Evolutionary conservation across 2,113 vertebrate genomes (phyloP).

Genomic region (Columbina picui): DNA sequence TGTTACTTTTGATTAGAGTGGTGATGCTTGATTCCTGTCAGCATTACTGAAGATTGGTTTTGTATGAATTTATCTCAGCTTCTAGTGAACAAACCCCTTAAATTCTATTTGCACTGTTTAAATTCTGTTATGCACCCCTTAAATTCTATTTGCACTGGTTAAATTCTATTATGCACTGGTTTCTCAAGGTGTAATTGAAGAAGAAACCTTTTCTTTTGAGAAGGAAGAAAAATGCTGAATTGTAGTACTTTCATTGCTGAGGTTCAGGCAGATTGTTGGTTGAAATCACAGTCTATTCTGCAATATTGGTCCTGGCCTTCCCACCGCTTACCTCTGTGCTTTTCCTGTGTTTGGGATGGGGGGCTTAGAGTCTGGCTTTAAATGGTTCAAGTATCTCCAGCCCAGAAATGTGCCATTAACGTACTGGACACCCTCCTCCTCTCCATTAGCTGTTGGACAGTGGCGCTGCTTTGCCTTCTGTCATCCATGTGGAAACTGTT

Average conservation of each 20-base stretch:
- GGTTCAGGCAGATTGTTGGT: background rate
- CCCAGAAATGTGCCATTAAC: background rate
- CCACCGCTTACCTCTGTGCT: background rate
- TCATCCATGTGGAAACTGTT: background rate
- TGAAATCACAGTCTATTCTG: background rate
- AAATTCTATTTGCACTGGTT: background rate
- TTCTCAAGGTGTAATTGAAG: background rate
- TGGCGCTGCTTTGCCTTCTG: background rate
- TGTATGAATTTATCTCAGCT: background rate
- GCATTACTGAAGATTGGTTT: background rate
- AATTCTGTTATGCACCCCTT: no score
- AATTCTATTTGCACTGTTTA: background rate
- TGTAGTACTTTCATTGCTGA: background rate
- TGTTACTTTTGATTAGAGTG: background rate
- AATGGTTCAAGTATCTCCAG: background rate
- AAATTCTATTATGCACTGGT: background rate
- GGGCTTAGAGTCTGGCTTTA: background rate
- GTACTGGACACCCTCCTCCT: background rate
- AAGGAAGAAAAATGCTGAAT: background rate
- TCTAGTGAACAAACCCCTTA: background rate
- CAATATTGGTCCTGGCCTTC: background rate
- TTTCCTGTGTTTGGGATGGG: background rate
- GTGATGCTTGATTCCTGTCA: background rate
- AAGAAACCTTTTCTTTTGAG: background rate
- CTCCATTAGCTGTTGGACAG: background rate